These are phyloP conservation scores for Thumatha senex DNA, from an alignment of 2,888 invertebrate species.

Conservation along the genomic window DNA sequence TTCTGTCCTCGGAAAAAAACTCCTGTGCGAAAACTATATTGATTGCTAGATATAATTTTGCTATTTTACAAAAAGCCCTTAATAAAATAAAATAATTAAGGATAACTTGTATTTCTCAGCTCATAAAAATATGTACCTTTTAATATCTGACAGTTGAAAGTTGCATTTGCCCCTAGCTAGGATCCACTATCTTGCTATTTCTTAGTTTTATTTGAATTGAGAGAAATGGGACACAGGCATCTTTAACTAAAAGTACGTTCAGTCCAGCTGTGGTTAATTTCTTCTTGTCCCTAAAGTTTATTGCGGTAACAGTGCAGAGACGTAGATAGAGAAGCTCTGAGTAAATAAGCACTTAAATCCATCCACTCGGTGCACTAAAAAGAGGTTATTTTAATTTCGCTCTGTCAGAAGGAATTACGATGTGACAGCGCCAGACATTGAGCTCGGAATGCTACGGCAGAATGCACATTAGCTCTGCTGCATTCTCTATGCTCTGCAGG, in stretches of 20 bases:
- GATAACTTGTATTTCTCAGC: too few relatives aligned
- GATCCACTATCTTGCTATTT: background rate
- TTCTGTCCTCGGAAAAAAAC: too few relatives aligned
- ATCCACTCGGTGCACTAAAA: background rate
- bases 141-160: background rate
- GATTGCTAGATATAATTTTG: too few relatives aligned
- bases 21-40: too few relatives aligned
- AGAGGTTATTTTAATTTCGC: background rate
- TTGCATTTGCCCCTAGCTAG: background rate
- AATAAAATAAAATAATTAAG: too few relatives aligned
- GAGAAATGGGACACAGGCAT: background rate
- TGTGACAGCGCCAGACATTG: too few relatives aligned
- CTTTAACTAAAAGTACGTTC: background rate
- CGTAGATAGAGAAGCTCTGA: background rate
- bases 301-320: background rate
- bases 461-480: too few relatives aligned
- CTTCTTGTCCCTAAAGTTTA: background rate
- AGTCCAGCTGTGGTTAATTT: background rate
- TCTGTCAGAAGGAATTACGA: too few relatives aligned
- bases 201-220: background rate
- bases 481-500: too few relatives aligned
- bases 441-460: too few relatives aligned
- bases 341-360: background rate
- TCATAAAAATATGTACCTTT: too few relatives aligned
- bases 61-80: too few relatives aligned